Percentiles rank a stretch among this genome's conserved stretches.
These are phyloP conservation scores for Anthoscopus minutus DNA, from an alignment of 2,113 vertebrate species.

Conservation along the genomic window DNA sequence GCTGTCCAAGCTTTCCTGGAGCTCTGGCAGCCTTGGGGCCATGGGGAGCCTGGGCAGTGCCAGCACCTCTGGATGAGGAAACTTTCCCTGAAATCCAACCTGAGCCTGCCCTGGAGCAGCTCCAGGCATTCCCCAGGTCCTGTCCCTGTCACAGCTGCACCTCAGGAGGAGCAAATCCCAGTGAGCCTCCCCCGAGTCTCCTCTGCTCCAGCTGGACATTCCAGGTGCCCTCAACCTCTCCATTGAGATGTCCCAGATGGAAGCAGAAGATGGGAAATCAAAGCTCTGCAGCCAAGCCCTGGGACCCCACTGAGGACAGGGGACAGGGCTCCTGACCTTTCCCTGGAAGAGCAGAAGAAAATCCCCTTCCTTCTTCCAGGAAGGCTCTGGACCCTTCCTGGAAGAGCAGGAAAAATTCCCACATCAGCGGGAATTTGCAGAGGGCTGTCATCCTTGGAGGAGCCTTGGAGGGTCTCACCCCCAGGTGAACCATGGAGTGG, in stretches of 20 bases:
- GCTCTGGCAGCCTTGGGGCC: neutral
- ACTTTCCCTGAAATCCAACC: rapidly evolving
- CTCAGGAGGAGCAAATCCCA: rapidly evolving
- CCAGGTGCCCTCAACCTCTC: neutral
- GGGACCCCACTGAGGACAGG: neutral
- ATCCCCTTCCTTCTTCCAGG: too few relatives aligned
- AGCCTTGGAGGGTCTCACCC: neutral
- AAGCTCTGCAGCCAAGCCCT: neutral
- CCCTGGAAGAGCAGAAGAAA: neutral
- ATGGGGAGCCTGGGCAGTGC: neutral
- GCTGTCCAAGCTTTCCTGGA: rapidly evolving
- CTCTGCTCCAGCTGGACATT: neutral
- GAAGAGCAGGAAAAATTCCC: neutral
- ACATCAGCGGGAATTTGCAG: neutral
- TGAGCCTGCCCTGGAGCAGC: rapidly evolving
- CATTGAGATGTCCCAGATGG: neutral
- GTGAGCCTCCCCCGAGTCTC: rapidly evolving
- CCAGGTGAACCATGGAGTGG: neutral
- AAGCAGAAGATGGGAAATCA: neutral
- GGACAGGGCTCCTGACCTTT: neutral
- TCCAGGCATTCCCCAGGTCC: neutral
- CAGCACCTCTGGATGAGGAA: neutral
- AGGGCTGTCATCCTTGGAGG: neutral
- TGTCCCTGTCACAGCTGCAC: neutral
- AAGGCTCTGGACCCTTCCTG: neutral